Percentiles rank a stretch among this genome's conserved stretches.
These are phyloP conservation scores for Eciton burchellii DNA, from an alignment of 1,140 invertebrate species.

Conservation along the genomic window DNA sequence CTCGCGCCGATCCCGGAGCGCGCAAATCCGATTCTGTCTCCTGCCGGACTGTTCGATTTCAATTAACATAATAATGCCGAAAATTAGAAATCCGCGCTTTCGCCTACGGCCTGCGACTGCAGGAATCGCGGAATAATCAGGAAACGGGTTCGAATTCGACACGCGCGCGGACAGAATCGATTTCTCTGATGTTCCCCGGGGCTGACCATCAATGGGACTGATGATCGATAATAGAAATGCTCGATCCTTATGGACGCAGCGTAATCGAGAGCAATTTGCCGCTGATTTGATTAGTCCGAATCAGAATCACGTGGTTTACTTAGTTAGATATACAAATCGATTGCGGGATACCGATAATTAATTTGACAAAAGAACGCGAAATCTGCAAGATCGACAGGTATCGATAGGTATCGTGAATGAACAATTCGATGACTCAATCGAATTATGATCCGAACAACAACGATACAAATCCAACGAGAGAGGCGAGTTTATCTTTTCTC, in stretches of 20 bases:
- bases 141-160: constrained; percentile 27
- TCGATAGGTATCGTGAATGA: no score
- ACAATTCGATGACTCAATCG: no score
- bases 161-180: constrained; percentile 8
- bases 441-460: no score
- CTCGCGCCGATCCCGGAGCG: constrained; percentile 10
- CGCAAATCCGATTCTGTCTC: constrained; percentile 55
- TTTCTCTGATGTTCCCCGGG: constrained; percentile 31
- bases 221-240: constrained; percentile 3
- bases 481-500: not conserved
- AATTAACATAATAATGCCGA: constrained; percentile 69
- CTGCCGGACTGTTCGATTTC: constrained; percentile 59
- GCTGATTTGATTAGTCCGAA: not conserved
- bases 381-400: no score
- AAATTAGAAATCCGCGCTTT: constrained; percentile 31
- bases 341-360: not conserved
- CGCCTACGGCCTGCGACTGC: constrained; percentile 21
- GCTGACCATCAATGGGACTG: not conserved
- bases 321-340: not conserved
- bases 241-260: not conserved
- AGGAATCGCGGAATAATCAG: constrained; percentile 49
- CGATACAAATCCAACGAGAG: not conserved
- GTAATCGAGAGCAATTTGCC: not conserved
- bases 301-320: not conserved
- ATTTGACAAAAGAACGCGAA: not conserved